Percentiles rank a stretch among this genome's conserved stretches.
Evolutionary conservation across 2,888 invertebrate genomes (phyloP).

Genomic region (Nudaria mundana): DNA sequence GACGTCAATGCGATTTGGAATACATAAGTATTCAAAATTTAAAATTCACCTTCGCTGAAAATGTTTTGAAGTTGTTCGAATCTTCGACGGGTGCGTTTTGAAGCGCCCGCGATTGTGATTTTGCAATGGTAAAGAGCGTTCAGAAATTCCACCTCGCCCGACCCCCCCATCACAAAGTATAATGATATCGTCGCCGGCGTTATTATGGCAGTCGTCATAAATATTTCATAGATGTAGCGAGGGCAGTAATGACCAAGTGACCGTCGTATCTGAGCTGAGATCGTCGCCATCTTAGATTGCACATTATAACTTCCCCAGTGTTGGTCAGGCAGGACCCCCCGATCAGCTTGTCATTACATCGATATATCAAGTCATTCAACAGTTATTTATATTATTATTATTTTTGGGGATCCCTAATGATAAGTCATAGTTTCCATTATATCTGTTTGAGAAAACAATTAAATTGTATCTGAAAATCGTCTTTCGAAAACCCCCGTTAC

Average conservation of each 20-base stretch:
- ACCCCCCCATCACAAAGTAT: slow-evolving; percentile 82
- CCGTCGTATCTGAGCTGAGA: slow-evolving; percentile 45
- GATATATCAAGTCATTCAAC: slow-evolving; percentile 23
- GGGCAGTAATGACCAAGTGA: slow-evolving; percentile 80
- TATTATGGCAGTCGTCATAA: slow-evolving; percentile 80
- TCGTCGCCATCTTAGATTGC: slow-evolving; percentile 41
- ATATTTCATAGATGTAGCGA: slow-evolving; percentile 75
- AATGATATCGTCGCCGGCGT: slow-evolving; percentile 80
- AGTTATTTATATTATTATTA: slow-evolving; percentile 10
- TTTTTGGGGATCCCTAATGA: no score
- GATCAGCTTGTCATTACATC: slow-evolving; percentile 20
- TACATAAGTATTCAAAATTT: slow-evolving; percentile 41
- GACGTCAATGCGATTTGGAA: slow-evolving; percentile 38
- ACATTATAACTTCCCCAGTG: slow-evolving; percentile 27
- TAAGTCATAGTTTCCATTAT: background rate
- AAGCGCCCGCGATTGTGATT: slow-evolving; percentile 63
- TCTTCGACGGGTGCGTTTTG: slow-evolving; percentile 48
- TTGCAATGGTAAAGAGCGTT: slow-evolving; percentile 79
- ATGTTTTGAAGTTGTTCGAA: slow-evolving; percentile 38
- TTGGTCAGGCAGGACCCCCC: slow-evolving; percentile 21
- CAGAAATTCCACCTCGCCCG: slow-evolving; percentile 80
- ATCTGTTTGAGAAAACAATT: no score
- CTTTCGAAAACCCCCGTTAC: no score
- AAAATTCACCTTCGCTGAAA: slow-evolving; percentile 57
- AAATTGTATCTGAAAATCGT: no score